Evolutionary conservation across 2,888 invertebrate genomes (phyloP).

Genomic region (Amphimallon solstitiale): DNA sequence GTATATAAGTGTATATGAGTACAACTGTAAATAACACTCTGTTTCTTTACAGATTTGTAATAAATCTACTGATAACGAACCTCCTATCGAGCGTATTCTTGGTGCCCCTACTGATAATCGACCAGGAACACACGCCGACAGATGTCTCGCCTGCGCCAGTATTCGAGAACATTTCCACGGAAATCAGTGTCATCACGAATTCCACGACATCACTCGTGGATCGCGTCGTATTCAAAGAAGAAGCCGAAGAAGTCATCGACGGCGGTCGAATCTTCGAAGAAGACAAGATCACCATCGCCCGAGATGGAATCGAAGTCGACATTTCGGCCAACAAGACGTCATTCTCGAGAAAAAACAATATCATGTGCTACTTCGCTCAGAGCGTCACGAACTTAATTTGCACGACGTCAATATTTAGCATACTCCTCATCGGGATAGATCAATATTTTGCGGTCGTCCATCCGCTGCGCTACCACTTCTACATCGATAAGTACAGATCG

Average conservation of each 20-base stretch:
- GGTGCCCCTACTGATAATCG: slow-evolving; percentile 66
- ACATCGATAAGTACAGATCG: slow-evolving; percentile 66
- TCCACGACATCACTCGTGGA: slow-evolving; percentile 64
- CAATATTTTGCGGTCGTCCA: slow-evolving; percentile 75
- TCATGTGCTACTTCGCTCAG: slow-evolving; percentile 66
- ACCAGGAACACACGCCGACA: slow-evolving; percentile 57
- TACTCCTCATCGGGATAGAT: slow-evolving; percentile 72
- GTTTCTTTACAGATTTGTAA: slow-evolving; percentile 63
- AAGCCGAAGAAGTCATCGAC: slow-evolving; percentile 38
- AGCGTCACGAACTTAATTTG: slow-evolving; percentile 70
- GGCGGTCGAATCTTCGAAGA: slow-evolving; percentile 35
- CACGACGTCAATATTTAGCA: slow-evolving; percentile 71
- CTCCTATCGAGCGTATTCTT: slow-evolving; percentile 64
- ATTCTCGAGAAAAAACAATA: slow-evolving; percentile 5
- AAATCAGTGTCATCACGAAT: slow-evolving; percentile 56
- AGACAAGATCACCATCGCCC: slow-evolving; percentile 41
- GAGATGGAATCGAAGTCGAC: slow-evolving; percentile 43
- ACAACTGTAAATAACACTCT: too few relatives aligned
- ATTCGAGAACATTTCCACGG: slow-evolving; percentile 30
- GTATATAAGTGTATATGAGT: too few relatives aligned
- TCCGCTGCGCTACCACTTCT: slow-evolving; percentile 71
- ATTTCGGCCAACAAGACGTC: slow-evolving; percentile 29
- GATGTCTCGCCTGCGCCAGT: background rate
- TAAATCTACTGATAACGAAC: slow-evolving; percentile 67
- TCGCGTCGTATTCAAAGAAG: slow-evolving; percentile 49